A percentile compares a stretch with the other conserved stretches of the same genome.
Evolutionary conservation across 2,888 invertebrate genomes (phyloP).

Genomic region (Dasypolia templi): DNA sequence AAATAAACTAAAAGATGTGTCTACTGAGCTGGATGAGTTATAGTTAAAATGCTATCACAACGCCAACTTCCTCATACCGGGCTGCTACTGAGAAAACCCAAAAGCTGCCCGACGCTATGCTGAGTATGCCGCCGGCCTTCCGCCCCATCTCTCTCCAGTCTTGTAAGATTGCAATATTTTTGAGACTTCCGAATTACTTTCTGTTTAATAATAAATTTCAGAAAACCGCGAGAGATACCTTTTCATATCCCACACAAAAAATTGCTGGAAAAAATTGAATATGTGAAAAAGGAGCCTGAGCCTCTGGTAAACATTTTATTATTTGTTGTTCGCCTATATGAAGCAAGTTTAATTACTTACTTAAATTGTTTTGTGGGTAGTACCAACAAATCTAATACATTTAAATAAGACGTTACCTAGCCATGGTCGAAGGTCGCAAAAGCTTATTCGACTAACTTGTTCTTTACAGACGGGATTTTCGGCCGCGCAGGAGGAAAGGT

Average conservation of each 20-base stretch:
- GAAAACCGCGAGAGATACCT: conserved; percentile 85
- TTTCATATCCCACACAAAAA: conserved; percentile 92
- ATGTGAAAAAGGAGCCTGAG: conserved; percentile 89
- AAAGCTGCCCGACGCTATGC: neutral
- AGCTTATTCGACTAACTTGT: neutral
- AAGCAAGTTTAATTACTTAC: neutral
- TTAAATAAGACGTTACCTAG: neutral
- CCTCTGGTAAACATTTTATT: conserved; percentile 87
- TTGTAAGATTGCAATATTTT: neutral
- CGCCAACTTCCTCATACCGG: neutral
- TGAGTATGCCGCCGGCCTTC: neutral
- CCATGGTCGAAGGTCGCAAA: neutral
- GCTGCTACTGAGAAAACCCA: neutral
- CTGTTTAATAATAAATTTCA: conserved; percentile 62
- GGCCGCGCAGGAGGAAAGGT: conserved; percentile 85
- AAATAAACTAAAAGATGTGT: no score
- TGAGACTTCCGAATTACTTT: neutral
- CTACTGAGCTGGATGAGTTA: neutral
- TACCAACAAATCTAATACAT: neutral
- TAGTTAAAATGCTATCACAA: neutral
- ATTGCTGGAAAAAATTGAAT: conserved; percentile 91
- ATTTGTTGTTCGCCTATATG: neutral
- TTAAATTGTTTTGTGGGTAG: neutral
- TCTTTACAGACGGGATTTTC: conserved; percentile 88
- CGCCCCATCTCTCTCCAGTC: neutral